Percentiles rank a stretch among this genome's conserved stretches.
Conservation (phyloP, 2,797 vertebrate genomes). For the Poeciliopsis infans region DNA sequence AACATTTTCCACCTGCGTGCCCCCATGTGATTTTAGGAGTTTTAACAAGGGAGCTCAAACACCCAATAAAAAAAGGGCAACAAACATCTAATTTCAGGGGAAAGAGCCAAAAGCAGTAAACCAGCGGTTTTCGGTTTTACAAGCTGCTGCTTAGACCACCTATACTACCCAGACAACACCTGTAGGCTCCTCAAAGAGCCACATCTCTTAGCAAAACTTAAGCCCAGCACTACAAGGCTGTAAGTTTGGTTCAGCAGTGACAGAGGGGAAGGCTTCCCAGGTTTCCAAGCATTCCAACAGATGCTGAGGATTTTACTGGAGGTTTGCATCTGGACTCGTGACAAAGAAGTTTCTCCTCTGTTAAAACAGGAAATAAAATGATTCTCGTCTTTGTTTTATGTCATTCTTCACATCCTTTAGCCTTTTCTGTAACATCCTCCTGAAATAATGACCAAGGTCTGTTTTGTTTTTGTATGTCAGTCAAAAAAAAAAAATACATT, state of each 20-base stretch:
- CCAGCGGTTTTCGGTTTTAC: slow-evolving; percentile 46
- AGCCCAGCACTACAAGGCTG: slow-evolving; percentile 32
- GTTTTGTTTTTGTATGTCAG: not conserved
- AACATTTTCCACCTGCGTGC: slow-evolving; percentile 4
- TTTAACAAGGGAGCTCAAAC: slow-evolving; percentile 44
- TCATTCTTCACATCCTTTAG: not conserved
- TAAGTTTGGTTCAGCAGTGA: slow-evolving; percentile 49
- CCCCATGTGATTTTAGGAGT: slow-evolving; percentile 24
- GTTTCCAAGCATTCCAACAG: slow-evolving; percentile 42
- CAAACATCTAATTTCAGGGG: slow-evolving; percentile 21
- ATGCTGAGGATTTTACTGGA: slow-evolving; percentile 49
- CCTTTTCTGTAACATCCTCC: not conserved
- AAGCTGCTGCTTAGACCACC: slow-evolving; percentile 49
- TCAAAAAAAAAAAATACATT: too few relatives aligned
- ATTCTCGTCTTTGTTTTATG: not conserved
- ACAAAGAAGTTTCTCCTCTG: slow-evolving; percentile 27
- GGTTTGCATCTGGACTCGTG: slow-evolving; percentile 23
- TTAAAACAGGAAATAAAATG: not conserved
- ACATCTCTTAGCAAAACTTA: slow-evolving; percentile 31
- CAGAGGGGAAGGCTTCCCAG: slow-evolving; percentile 27
- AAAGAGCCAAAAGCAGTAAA: slow-evolving; percentile 63
- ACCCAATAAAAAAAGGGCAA: slow-evolving; percentile 42
- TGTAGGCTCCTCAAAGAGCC: slow-evolving; percentile 29
- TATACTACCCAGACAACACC: slow-evolving; percentile 5
- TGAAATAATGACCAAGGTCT: too few relatives aligned